These are phyloP conservation scores for Callopanchax toddi DNA, from an alignment of 2,113 vertebrate genomes.

Conservation along the genomic window DNA sequence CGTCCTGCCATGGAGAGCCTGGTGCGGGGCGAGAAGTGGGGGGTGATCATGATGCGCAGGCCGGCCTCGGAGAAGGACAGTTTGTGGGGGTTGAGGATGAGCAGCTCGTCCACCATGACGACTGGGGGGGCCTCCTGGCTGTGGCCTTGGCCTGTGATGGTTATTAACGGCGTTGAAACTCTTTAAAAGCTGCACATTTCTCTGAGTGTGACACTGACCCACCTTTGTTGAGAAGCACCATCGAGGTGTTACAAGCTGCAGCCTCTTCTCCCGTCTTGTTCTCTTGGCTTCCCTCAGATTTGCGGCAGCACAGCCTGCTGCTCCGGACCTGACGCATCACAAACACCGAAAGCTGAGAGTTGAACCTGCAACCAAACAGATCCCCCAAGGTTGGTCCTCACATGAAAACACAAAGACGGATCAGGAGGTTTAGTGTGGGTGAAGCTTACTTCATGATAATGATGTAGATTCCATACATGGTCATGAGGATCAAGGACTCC, in stretches of 20 bases:
- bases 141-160: slow-evolving; percentile 54
- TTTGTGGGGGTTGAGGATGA: slow-evolving; percentile 79
- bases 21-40: slow-evolving; percentile 83
- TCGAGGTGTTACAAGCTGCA: slow-evolving; percentile 72
- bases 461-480: slow-evolving; percentile 83
- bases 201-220: not conserved
- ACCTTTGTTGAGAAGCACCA: slow-evolving; percentile 82
- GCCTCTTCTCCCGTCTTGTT: slow-evolving; percentile 69
- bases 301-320: slow-evolving; percentile 44
- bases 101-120: slow-evolving; percentile 84
- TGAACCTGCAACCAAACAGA: slow-evolving; percentile 72
- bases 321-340: slow-evolving; percentile 53
- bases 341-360: slow-evolving; percentile 70
- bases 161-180: not conserved
- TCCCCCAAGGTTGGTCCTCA: not conserved
- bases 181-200: not conserved
- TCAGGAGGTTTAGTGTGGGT: not conserved
- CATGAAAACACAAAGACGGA: not conserved
- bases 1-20: slow-evolving; percentile 83
- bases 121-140: slow-evolving; percentile 68
- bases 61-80: slow-evolving; percentile 83
- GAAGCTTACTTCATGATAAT: slow-evolving; percentile 82
- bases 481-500: slow-evolving; percentile 80
- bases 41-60: slow-evolving; percentile 83
- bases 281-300: slow-evolving; percentile 51